These are phyloP conservation scores for Remorina albescens DNA, from an alignment of 2,797 vertebrate species.

Conservation along the genomic window DNA sequence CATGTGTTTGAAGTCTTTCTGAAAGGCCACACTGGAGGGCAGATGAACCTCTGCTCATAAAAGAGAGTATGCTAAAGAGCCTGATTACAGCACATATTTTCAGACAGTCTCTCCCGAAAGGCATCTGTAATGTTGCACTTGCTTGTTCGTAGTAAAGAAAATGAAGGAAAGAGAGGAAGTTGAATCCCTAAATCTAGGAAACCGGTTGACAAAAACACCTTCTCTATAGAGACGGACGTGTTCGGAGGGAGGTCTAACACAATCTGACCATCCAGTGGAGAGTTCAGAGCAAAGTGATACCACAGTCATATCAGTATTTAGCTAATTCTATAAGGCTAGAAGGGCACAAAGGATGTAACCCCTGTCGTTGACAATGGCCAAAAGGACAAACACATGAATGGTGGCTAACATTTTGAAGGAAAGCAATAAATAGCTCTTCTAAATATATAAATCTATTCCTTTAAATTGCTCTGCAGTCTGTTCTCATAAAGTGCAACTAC, in stretches of 20 bases:
- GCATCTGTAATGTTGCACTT: background rate
- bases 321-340: no score
- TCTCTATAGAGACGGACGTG: no score
- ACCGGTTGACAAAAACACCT: no score
- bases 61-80: background rate
- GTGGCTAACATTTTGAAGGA: background rate
- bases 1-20: conserved; percentile 3
- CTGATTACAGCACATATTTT: background rate
- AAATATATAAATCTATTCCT: background rate
- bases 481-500: background rate
- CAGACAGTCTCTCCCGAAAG: background rate
- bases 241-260: no score
- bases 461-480: background rate
- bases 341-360: no score
- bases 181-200: background rate
- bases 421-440: no score
- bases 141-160: background rate
- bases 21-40: background rate
- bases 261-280: no score
- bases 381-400: no score
- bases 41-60: background rate
- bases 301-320: no score
- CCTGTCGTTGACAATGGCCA: no score
- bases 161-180: background rate
- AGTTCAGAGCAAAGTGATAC: no score